Conservation (phyloP, 2,113 vertebrate species). For the Thunnus maccoyii region DNA sequence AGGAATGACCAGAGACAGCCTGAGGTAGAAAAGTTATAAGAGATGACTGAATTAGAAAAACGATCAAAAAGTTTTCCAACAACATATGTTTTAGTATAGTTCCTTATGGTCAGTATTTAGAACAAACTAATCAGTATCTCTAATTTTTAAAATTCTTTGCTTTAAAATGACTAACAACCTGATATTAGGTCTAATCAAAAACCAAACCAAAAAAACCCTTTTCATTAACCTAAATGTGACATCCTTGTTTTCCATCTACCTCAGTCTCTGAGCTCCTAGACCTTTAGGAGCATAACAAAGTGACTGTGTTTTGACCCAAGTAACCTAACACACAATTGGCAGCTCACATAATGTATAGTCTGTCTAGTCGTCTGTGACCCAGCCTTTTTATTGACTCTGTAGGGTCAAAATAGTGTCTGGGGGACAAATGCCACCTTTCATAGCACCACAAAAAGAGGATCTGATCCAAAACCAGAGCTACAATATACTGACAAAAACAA, state of each 20-base stretch:
- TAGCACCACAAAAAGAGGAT: constrained; percentile 25
- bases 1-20: not conserved
- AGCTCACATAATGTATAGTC: constrained; percentile 42
- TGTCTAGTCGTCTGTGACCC: constrained; percentile 51
- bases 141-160: not conserved
- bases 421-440: constrained; percentile 65
- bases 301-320: constrained; percentile 49
- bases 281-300: constrained; percentile 45
- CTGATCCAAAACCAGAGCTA: constrained; percentile 7
- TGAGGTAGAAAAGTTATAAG: not conserved
- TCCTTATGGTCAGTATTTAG: not conserved
- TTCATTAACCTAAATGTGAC: not conserved
- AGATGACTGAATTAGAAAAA: not conserved
- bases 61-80: not conserved
- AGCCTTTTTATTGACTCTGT: constrained; percentile 45
- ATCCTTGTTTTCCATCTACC: not conserved
- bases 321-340: constrained; percentile 57
- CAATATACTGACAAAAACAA: constrained; percentile 24
- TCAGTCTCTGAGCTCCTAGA: not conserved
- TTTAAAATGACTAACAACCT: not conserved
- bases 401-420: constrained; percentile 63
- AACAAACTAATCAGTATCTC: not conserved
- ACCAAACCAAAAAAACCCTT: not conserved
- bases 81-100: not conserved
- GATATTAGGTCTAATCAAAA: not conserved